phyloP scores from a whole-genome alignment of 2,113 vertebrate genomes.

The Verasper variegatus region DNA sequence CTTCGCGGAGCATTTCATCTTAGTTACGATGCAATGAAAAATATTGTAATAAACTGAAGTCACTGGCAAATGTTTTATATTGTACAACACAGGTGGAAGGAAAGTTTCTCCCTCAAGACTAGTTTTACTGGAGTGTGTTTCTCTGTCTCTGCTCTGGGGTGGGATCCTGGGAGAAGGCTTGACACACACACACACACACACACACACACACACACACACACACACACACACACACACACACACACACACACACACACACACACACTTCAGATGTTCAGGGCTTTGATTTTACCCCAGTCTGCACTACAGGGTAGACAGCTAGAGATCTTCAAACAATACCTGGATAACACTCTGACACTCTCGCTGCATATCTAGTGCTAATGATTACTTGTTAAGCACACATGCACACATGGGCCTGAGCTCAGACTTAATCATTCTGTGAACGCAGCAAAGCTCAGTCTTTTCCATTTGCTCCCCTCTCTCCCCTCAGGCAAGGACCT shows the following conservation, averaged over 20 bases:
- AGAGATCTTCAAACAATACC: slow-evolving; percentile 67
- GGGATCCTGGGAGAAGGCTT: slow-evolving; percentile 8
- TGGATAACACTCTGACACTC: slow-evolving; percentile 53
- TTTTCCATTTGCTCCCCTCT: slow-evolving; percentile 48
- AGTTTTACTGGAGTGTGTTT: not conserved
- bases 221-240: slow-evolving; percentile 4
- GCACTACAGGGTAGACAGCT: slow-evolving; percentile 45
- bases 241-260: not conserved
- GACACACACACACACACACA: not conserved
- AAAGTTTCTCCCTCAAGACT: slow-evolving; percentile 5
- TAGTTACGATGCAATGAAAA: slow-evolving; percentile 9
- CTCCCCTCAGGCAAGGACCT: slow-evolving; percentile 66
- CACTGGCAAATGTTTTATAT: not conserved
- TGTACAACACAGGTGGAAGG: slow-evolving; percentile 8
- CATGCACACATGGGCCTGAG: slow-evolving; percentile 16
- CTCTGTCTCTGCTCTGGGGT: slow-evolving; percentile 23
- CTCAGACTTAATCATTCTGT: slow-evolving; percentile 64
- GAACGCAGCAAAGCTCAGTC: slow-evolving; percentile 50
- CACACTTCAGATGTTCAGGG: slow-evolving; percentile 39
- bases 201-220: too few species aligned
- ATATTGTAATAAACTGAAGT: slow-evolving; percentile 9
- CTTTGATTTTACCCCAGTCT: slow-evolving; percentile 53
- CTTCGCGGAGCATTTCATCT: slow-evolving; percentile 9
- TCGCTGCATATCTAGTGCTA: slow-evolving; percentile 56
- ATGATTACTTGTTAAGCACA: slow-evolving; percentile 65